Evolutionary conservation across 2,888 invertebrate species (phyloP).

Genomic region (Agrypnus murinus): DNA sequence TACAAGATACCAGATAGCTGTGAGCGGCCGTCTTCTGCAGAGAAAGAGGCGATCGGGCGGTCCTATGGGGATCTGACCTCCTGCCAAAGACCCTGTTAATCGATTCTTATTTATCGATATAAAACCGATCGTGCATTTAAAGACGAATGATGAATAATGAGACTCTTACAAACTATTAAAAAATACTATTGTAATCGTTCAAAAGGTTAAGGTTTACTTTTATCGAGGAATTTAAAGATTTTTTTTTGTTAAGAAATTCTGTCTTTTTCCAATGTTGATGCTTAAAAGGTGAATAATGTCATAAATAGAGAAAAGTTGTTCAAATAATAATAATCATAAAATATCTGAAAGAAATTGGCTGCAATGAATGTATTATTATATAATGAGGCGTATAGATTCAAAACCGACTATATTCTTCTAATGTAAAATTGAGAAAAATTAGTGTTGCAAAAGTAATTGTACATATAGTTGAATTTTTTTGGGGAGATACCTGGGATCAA

Average conservation of each 20-base stretch:
- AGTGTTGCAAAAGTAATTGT: too few species aligned
- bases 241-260: background rate
- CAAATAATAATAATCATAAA: background rate
- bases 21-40: constrained; percentile 56
- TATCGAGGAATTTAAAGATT: background rate
- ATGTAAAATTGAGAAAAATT: too few species aligned
- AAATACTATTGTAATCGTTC: constrained; percentile 49
- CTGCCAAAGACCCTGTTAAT: constrained; percentile 61
- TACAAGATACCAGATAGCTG: constrained; percentile 63
- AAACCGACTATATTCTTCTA: too few species aligned
- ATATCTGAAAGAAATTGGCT: constrained; percentile 18
- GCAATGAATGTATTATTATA: constrained; percentile 55
- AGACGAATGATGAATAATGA: constrained; percentile 58
- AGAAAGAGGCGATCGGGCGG: constrained; percentile 60
- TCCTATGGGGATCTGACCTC: constrained; percentile 58
- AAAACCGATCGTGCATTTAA: constrained; percentile 62
- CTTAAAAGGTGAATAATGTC: too few species aligned
- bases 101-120: constrained; percentile 65
- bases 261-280: constrained; percentile 5
- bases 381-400: too few species aligned
- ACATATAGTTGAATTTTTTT: too few species aligned
- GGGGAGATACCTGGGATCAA: too few species aligned
- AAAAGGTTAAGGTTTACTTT: constrained; percentile 49
- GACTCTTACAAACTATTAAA: constrained; percentile 57
- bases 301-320: too few species aligned